Evolutionary conservation across 2,113 vertebrate species (phyloP), one percentile per base, ranked within the genome.

Genomic region (Gallinago undulata): DNA sequence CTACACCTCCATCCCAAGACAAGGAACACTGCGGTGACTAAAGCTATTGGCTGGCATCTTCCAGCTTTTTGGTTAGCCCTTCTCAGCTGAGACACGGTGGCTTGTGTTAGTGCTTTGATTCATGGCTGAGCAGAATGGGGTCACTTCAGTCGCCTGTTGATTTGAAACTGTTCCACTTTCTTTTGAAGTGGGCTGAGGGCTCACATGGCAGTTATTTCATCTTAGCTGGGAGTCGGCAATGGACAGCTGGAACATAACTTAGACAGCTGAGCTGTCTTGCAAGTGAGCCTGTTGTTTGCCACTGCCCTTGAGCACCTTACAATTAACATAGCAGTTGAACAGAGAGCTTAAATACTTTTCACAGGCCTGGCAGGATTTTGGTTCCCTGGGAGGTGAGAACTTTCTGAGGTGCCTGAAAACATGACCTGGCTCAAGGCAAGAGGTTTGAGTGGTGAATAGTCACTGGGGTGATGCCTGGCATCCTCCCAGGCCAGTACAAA

Each of bases 371-470:
- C 63, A 89, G 28, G 30, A 27, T 69, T 91, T 57, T 74, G 57
- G 41, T 77, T 90, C 57, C 27, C 30, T 16, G 12, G n/a, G 33
- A 92, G 28, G 63, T 59, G 56, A 55, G 47, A 86, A 50, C 47
- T 84, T 90, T 47, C 55, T 63, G 69, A 92, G 41, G 68, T 74
- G 51, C 50, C 50, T 90, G 79, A 90, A 90, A 90, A 83, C 53
- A 66, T 27, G 28, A 62, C 22, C 37, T 78, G 37, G 37, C 47
- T 90, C 28, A 63, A 87, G 18, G 86, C 47, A 84, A 84, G 47
- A 72, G 13, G 24, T 90, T 67, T 86, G 47, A 53, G 25, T n/a
- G 31, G 41, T 77, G 75, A 86, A 21, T 19, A 59, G 45, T 31
- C 63, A n/a, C 8, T 55, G 39, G 25, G 37, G 27, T 84, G 72